A percentile compares a stretch with the other conserved stretches of the same genome.
phyloP scores from a whole-genome alignment of 2,888 invertebrate genomes.

The Lasioglossum calceatum region DNA sequence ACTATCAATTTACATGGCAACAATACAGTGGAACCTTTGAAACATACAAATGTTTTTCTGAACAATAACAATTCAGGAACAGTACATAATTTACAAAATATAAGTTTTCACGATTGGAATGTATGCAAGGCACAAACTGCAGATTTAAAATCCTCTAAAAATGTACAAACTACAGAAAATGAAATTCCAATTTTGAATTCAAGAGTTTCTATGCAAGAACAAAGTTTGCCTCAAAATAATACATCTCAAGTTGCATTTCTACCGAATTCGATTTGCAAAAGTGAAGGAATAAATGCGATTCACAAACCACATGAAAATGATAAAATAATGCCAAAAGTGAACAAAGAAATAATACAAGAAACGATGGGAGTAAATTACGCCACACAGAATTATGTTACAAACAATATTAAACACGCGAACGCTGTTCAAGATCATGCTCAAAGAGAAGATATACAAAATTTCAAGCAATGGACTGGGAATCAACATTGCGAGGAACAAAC shows the following conservation, averaged over 20 bases:
- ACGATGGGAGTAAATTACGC: slow-evolving; percentile 43
- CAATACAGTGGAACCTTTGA: slow-evolving; percentile 52
- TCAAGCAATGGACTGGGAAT: slow-evolving; percentile 57
- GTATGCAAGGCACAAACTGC: slow-evolving; percentile 50
- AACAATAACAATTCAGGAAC: slow-evolving; percentile 48
- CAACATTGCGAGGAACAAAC: slow-evolving; percentile 42
- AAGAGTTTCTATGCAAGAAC: slow-evolving; percentile 33
- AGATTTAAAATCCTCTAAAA: slow-evolving; percentile 42
- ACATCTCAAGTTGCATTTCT: slow-evolving; percentile 37
- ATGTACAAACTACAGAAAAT: slow-evolving; percentile 22
- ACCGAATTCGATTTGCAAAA: slow-evolving; percentile 40
- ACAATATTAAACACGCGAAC: slow-evolving; percentile 42
- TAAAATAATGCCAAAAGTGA: slow-evolving; percentile 10
- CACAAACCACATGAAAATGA: slow-evolving; percentile 36
- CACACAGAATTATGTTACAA: slow-evolving; percentile 48
- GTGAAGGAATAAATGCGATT: slow-evolving; percentile 40
- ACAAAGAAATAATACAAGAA: slow-evolving; percentile 33
- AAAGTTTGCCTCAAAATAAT: slow-evolving; percentile 28
- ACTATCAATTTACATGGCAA: slow-evolving; percentile 82
- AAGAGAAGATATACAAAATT: slow-evolving; percentile 74
- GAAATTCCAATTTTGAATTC: slow-evolving; percentile 35
- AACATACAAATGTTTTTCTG: slow-evolving; percentile 58
- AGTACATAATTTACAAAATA: slow-evolving; percentile 62
- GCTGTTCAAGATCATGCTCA: slow-evolving; percentile 64
- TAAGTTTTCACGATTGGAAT: slow-evolving; percentile 73